Conservation (phyloP, 1,140 invertebrate species). For the Listronotus oregonensis region DNA sequence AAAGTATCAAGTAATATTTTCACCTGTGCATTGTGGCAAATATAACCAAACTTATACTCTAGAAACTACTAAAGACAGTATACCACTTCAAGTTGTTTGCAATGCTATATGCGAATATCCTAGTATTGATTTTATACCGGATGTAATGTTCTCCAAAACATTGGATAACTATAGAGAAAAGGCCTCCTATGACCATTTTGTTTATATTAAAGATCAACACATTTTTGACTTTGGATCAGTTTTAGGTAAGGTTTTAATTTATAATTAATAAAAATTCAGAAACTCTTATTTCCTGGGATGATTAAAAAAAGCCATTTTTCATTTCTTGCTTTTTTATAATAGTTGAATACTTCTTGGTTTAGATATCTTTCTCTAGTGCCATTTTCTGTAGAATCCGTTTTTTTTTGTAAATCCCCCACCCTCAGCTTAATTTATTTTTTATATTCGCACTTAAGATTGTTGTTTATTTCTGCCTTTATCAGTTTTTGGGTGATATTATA, state of each 20-base stretch:
- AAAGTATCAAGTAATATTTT: constrained; percentile 43
- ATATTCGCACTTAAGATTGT: no score
- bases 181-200: constrained; percentile 32
- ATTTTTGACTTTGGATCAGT: constrained; percentile 48
- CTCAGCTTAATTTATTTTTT: no score
- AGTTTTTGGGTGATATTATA: no score
- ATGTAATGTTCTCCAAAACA: constrained; percentile 42
- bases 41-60: constrained; percentile 42
- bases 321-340: no score
- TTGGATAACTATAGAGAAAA: constrained; percentile 31
- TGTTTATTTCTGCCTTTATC: no score
- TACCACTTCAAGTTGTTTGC: constrained; percentile 37
- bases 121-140: constrained; percentile 40
- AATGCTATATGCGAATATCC: constrained; percentile 47
- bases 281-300: no score
- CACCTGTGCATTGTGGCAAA: constrained; percentile 39
- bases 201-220: constrained; percentile 38
- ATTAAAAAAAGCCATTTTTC: no score
- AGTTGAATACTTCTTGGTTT: no score
- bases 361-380: no score
- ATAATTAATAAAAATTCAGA: no score
- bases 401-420: no score
- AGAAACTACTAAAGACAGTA: constrained; percentile 35
- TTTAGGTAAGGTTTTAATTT: constrained; percentile 34
- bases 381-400: no score